Evolutionary conservation across 2,113 vertebrate genomes (phyloP).

Genomic region (Ahaetulla prasina): DNA sequence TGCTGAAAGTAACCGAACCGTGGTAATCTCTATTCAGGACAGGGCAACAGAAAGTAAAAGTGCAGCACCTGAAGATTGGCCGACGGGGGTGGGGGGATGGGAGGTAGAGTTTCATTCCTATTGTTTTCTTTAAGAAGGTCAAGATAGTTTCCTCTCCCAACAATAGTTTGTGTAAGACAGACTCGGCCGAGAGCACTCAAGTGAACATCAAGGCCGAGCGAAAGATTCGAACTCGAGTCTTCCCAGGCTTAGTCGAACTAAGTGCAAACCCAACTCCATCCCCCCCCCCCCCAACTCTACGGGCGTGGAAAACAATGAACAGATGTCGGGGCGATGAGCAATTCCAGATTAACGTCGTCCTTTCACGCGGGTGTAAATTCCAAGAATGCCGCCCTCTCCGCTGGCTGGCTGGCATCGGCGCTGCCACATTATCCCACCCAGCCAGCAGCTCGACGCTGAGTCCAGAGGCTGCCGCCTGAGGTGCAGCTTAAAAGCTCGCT

Average conservation of each 20-base stretch:
- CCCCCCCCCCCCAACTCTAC: neutral
- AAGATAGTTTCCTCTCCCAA: neutral
- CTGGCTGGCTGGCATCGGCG: neutral
- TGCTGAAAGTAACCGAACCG: neutral
- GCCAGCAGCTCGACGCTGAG: neutral
- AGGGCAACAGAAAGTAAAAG: neutral
- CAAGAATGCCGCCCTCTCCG: neutral
- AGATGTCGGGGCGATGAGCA: neutral
- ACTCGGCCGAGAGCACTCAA: neutral
- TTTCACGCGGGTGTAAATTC: neutral
- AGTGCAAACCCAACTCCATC: neutral
- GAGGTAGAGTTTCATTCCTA: neutral
- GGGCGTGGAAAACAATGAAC: neutral
- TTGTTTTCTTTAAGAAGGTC: neutral
- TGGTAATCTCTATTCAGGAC: neutral
- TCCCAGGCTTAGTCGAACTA: neutral
- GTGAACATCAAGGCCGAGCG: neutral
- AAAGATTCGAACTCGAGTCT: neutral
- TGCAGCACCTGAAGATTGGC: neutral
- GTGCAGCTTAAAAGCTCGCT: conserved; percentile 72
- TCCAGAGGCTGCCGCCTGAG: conserved; percentile 37
- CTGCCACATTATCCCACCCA: neutral
- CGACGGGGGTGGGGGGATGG: no score
- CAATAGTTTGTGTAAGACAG: neutral
- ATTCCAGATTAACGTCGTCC: neutral